phyloP scores from a whole-genome alignment of 2,888 invertebrate genomes.

The Tiphia femorata region DNA sequence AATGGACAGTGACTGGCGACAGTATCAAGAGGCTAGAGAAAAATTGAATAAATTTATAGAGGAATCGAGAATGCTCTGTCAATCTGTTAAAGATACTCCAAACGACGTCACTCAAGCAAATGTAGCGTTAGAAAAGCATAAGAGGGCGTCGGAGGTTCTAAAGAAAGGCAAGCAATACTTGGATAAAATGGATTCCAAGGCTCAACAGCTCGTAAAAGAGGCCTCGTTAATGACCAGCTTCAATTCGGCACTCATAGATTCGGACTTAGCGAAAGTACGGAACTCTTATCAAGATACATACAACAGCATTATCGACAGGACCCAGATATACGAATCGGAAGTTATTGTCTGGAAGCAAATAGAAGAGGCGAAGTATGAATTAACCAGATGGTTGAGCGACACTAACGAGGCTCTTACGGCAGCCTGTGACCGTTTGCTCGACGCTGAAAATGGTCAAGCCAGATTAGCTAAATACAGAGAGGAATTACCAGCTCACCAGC shows the following conservation, averaged over 20 bases:
- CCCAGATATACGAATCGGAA: constrained; percentile 88
- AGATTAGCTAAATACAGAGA: constrained; percentile 87
- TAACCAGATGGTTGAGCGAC: constrained; percentile 86
- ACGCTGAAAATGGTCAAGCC: constrained; percentile 84
- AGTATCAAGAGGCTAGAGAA: constrained; percentile 80
- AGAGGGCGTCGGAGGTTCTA: constrained; percentile 80
- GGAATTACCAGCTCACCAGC: constrained; percentile 84
- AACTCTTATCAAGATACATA: constrained; percentile 80
- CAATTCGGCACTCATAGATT: constrained; percentile 71
- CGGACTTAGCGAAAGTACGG: constrained; percentile 75
- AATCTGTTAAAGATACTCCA: constrained; percentile 76
- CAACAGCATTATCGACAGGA: constrained; percentile 79
- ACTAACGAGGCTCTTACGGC: constrained; percentile 83
- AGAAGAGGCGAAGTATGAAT: constrained; percentile 85
- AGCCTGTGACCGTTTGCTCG: constrained; percentile 82
- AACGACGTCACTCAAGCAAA: constrained; percentile 81
- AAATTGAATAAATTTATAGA: constrained; percentile 79
- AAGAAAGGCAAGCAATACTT: constrained; percentile 81
- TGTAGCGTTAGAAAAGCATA: constrained; percentile 80
- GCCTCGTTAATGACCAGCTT: constrained; percentile 78
- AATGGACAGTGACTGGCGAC: constrained; percentile 80
- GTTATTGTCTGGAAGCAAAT: constrained; percentile 94
- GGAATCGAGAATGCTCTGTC: constrained; percentile 77
- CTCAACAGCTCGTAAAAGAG: constrained; percentile 79
- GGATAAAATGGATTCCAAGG: constrained; percentile 84